Conservation (phyloP, 2,797 vertebrate species). For the Poeciliopsis turneri region DNA sequence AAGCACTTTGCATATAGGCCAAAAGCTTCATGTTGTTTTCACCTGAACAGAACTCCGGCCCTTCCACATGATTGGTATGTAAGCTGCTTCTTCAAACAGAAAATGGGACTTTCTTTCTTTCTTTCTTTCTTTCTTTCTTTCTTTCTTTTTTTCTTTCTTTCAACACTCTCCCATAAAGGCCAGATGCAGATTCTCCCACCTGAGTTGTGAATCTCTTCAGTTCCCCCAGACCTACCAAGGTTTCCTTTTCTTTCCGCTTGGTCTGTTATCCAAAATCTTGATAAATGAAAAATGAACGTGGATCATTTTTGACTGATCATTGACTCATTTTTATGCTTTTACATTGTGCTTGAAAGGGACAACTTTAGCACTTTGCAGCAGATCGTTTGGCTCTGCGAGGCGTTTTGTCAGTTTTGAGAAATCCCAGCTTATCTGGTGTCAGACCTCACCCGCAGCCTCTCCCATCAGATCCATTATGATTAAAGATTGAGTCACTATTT, state of each 20-base stretch:
- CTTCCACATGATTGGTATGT: neutral
- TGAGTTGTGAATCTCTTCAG: neutral
- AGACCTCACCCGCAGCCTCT: slow-evolving; percentile 8
- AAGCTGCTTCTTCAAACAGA: neutral
- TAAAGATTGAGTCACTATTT: slow-evolving; percentile 20
- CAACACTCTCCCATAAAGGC: neutral
- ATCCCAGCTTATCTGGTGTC: slow-evolving; percentile 7
- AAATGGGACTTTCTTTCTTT: neutral
- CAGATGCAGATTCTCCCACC: neutral
- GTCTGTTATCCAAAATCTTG: neutral
- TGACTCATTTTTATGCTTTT: neutral
- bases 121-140: too few species aligned
- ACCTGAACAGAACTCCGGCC: neutral
- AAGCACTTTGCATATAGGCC: neutral
- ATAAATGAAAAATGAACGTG: neutral
- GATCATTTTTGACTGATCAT: neutral
- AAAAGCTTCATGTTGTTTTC: neutral
- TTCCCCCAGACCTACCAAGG: neutral
- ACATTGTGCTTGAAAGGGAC: neutral
- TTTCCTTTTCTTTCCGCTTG: neutral
- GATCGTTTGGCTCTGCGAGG: neutral
- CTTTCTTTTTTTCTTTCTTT: too few species aligned
- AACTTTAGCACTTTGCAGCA: slow-evolving; percentile 2
- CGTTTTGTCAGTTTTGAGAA: neutral
- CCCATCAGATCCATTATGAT: slow-evolving; percentile 4